Evolutionary conservation across 1,140 invertebrate species (phyloP).

Genomic region (Medauroidea extradentata): DNA sequence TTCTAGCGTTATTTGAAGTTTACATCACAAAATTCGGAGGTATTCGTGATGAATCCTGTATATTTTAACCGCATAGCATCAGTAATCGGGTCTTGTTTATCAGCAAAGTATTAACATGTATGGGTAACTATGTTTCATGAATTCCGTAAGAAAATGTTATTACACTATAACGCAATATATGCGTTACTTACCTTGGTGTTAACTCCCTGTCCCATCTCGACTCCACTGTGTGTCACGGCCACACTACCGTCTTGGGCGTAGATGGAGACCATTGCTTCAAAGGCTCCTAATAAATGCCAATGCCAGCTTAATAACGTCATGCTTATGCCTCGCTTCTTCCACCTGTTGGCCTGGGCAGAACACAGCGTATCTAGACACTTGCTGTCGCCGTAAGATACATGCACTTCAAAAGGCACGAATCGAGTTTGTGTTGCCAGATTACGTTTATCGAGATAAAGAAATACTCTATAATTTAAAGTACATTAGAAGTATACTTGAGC

Average conservation of each 20-base stretch:
- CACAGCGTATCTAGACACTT: background rate
- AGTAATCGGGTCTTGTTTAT: background rate
- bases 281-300: conserved; percentile 53
- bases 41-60: too few species aligned
- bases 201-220: conserved; percentile 84
- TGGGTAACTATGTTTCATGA: background rate
- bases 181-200: conserved; percentile 57
- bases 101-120: too few species aligned
- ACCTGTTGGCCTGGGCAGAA: conserved; percentile 61
- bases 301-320: conserved; percentile 63
- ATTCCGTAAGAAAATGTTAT: too few species aligned
- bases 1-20: too few species aligned
- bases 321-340: conserved; percentile 70
- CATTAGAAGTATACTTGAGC: too few species aligned
- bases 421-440: too few species aligned
- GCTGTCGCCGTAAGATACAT: too few species aligned
- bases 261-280: conserved; percentile 61
- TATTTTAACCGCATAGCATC: background rate
- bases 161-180: too few species aligned
- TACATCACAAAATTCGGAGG: too few species aligned
- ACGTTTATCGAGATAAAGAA: too few species aligned
- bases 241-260: conserved; percentile 74
- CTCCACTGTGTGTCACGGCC: conserved; percentile 66
- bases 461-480: too few species aligned
- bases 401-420: too few species aligned